Evolutionary conservation across 2,797 vertebrate genomes (phyloP).

Genomic region (Eospalax fontanierii): DNA sequence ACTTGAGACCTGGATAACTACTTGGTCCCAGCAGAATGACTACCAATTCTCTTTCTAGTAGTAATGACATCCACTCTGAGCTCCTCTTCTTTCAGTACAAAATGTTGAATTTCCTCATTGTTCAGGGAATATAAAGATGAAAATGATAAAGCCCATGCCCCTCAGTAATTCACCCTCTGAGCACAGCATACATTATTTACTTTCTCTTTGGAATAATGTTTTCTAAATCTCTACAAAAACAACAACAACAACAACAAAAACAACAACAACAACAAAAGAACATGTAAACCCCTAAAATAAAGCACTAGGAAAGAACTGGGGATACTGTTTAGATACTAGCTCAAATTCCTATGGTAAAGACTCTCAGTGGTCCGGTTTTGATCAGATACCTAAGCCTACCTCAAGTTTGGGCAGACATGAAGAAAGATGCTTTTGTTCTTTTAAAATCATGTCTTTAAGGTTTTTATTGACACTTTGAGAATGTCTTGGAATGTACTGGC

Average conservation of each 20-base stretch:
- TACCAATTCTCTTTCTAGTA: not conserved
- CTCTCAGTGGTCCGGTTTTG: not conserved
- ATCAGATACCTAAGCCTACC: not conserved
- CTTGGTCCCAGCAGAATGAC: too few relatives aligned
- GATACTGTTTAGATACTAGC: not conserved
- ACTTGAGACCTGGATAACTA: not conserved
- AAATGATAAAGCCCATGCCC: not conserved
- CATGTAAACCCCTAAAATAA: not conserved
- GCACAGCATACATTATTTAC: not conserved
- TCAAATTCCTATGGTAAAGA: not conserved
- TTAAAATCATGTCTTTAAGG: too few relatives aligned
- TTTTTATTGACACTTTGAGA: too few relatives aligned
- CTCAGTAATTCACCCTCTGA: not conserved
- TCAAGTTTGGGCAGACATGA: not conserved
- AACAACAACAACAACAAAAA: too few relatives aligned
- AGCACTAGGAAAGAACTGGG: not conserved
- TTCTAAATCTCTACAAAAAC: not conserved
- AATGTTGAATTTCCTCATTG: not conserved
- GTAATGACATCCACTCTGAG: not conserved
- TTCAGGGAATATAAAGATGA: not conserved
- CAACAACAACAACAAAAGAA: too few relatives aligned
- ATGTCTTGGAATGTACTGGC: too few relatives aligned
- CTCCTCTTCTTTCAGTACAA: not conserved
- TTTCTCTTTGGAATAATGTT: not conserved
- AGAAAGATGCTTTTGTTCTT: too few relatives aligned